Conservation (phyloP, 2,797 vertebrate genomes). For the Lacerta viridis region DNA sequence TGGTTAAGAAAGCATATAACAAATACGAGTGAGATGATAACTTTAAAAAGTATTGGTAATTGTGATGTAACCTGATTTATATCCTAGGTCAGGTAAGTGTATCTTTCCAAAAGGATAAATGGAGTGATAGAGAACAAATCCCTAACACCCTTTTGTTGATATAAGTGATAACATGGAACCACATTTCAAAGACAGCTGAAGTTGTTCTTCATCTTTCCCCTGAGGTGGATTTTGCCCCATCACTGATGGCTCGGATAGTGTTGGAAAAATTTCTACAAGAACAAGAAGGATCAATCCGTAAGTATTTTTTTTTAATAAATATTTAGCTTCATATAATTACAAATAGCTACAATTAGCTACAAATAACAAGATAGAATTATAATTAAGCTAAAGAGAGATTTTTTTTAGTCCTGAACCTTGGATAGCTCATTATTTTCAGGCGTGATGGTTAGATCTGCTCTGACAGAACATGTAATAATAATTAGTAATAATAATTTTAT, state of each 20-base stretch:
- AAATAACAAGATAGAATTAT: neutral
- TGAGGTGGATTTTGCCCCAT: conserved; percentile 95
- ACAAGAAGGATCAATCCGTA: conserved; percentile 85
- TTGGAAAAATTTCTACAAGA: conserved; percentile 94
- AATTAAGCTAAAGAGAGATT: neutral
- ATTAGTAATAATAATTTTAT: neutral
- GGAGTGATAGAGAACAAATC: neutral
- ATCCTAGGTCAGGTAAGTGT: neutral
- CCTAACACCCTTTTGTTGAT: neutral
- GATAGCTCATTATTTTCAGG: conserved; percentile 39
- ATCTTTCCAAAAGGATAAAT: neutral
- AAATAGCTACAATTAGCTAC: conserved; percentile 78
- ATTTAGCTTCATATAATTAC: conserved; percentile 61
- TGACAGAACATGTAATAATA: neutral
- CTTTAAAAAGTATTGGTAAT: neutral
- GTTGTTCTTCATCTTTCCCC: conserved; percentile 66
- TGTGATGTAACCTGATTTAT: neutral
- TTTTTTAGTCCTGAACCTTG: conserved; percentile 1
- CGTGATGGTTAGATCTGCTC: neutral
- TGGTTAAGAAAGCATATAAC: neutral
- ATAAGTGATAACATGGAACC: conserved; percentile 7
- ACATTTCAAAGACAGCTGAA: conserved; percentile 39
- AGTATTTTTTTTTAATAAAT: conserved; percentile 78
- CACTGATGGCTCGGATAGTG: conserved; percentile 93
- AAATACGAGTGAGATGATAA: neutral